Conservation (phyloP, 2,113 vertebrate genomes). For the Xyrauchen texanus region DNA sequence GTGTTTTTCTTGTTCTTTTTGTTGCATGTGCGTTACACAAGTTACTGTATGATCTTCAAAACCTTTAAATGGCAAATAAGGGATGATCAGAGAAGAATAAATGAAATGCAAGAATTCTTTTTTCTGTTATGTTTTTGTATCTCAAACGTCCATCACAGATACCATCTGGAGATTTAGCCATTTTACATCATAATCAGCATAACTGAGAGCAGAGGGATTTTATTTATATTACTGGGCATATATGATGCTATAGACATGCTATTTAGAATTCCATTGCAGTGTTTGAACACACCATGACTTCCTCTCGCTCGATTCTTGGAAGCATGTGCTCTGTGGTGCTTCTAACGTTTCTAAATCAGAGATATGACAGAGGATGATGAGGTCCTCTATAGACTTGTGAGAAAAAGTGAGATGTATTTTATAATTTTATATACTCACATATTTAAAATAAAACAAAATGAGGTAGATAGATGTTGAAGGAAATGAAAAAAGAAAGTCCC, state of each 20-base stretch:
- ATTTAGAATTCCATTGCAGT: neutral
- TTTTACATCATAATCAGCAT: too few relatives aligned
- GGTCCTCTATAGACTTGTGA: slow-evolving; percentile 50
- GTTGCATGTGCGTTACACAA: neutral
- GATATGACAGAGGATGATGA: slow-evolving; percentile 47
- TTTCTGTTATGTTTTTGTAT: too few relatives aligned
- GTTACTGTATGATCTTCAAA: too few relatives aligned
- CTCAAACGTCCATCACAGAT: too few relatives aligned
- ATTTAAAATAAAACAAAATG: slow-evolving; percentile 67
- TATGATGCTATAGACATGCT: neutral
- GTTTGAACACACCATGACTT: slow-evolving; percentile 4
- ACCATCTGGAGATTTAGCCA: too few relatives aligned
- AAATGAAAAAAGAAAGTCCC: slow-evolving; percentile 56
- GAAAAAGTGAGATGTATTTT: slow-evolving; percentile 66
- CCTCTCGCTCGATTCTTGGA: slow-evolving; percentile 58
- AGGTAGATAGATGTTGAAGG: slow-evolving; percentile 76
- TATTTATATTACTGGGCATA: neutral
- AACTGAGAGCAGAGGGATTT: too few relatives aligned
- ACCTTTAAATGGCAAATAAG: too few relatives aligned
- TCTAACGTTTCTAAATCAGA: slow-evolving; percentile 56
- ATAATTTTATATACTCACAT: slow-evolving; percentile 61
- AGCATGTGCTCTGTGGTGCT: slow-evolving; percentile 59
- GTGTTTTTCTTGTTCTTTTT: too few relatives aligned
- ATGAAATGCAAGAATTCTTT: too few relatives aligned
- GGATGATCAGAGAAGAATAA: too few relatives aligned